These are phyloP conservation scores for Pangasianodon gigas DNA, from an alignment of 2,113 vertebrate genomes.

Conservation along the genomic window DNA sequence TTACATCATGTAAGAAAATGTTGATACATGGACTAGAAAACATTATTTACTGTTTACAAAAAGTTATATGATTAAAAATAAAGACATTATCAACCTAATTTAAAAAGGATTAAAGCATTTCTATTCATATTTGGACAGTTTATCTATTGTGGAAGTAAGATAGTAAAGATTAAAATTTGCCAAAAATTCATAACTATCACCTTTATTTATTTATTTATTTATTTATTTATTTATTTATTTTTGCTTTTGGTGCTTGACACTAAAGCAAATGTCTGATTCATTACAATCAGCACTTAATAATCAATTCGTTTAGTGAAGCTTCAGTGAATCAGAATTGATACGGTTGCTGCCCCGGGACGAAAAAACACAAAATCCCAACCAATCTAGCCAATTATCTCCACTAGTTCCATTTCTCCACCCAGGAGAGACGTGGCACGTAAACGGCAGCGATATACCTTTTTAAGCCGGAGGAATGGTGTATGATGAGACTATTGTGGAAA, in stretches of 20 bases:
- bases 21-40: neutral
- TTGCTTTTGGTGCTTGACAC: neutral
- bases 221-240: neutral
- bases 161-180: neutral
- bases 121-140: neutral
- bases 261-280: neutral
- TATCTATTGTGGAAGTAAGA: neutral
- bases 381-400: conserved; percentile 48
- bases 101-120: neutral
- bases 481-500: conserved; percentile 56
- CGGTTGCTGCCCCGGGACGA: conserved; percentile 8
- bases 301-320: conserved; percentile 30
- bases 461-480: conserved; percentile 25
- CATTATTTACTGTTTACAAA: neutral
- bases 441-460: conserved; percentile 40
- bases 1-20: neutral
- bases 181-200: neutral
- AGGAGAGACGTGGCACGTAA: conserved; percentile 10
- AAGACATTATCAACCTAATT: neutral
- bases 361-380: conserved; percentile 35
- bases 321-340: conserved; percentile 44
- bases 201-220: neutral
- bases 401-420: neutral
- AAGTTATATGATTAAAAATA: neutral
- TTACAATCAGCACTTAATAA: conserved; percentile 13